Evolutionary conservation across 2,797 vertebrate genomes (phyloP).

Genomic region (Acridotheres tristis): DNA sequence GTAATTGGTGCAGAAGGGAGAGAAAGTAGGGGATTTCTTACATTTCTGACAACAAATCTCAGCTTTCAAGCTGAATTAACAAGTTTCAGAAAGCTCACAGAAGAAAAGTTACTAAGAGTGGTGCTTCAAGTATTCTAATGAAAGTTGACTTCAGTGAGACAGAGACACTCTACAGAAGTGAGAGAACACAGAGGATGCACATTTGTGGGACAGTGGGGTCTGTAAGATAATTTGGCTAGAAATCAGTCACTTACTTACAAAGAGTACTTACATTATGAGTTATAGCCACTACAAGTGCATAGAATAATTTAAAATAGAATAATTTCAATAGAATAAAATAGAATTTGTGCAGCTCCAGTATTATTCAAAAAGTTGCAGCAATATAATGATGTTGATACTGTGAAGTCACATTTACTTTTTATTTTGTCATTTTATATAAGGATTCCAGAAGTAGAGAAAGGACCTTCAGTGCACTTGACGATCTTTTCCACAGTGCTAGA

Average conservation of each 20-base stretch:
- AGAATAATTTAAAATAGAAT: no score
- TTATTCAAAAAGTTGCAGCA: neutral
- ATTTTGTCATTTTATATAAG: neutral
- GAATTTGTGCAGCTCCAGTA: neutral
- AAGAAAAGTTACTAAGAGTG: neutral
- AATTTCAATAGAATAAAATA: no score
- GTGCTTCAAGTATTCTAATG: neutral
- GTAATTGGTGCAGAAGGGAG: fast-evolving
- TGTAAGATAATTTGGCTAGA: neutral
- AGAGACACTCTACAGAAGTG: neutral
- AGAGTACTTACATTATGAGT: neutral
- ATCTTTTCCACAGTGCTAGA: neutral
- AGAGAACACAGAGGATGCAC: neutral
- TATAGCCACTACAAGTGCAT: neutral
- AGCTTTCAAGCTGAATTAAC: neutral
- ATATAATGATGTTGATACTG: neutral
- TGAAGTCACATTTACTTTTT: neutral
- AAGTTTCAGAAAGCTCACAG: neutral
- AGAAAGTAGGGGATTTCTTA: fast-evolving
- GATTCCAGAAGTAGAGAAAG: neutral
- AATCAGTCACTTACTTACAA: neutral
- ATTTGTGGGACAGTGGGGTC: neutral
- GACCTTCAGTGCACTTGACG: neutral
- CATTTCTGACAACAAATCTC: neutral
- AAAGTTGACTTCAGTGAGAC: neutral